Evolutionary conservation across 2,113 vertebrate species (phyloP).

Genomic region (Litocranius walleri): DNA sequence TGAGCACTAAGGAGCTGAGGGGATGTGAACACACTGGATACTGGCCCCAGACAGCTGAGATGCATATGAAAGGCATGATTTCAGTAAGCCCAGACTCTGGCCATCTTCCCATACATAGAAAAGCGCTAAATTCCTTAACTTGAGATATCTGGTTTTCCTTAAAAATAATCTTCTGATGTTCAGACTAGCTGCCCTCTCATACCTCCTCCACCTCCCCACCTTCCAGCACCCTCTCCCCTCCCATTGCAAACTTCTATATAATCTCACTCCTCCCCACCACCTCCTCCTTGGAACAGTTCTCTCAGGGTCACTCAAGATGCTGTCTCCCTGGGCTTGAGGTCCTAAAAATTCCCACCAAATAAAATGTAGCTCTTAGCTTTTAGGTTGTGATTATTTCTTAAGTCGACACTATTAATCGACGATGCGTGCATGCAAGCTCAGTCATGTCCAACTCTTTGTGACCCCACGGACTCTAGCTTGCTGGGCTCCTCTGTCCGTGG

Average conservation of each 20-base stretch:
- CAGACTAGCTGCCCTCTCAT: not conserved
- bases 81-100: not conserved
- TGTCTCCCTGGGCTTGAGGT: not conserved
- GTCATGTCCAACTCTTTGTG: not conserved
- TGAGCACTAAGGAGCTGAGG: not conserved
- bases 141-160: not conserved
- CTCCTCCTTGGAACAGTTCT: not conserved
- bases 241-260: not conserved
- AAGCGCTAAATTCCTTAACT: not conserved
- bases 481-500: not conserved
- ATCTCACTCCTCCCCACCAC: not conserved
- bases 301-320: not conserved
- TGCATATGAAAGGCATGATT: not conserved
- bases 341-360: not conserved
- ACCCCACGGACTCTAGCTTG: not conserved
- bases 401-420: not conserved
- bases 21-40: not conserved
- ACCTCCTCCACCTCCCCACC: not conserved
- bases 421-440: rapidly evolving
- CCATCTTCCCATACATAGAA: not conserved
- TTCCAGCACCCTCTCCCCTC: not conserved
- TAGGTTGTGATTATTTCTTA: not conserved
- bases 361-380: not conserved
- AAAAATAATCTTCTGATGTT: not conserved
- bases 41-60: not conserved